Conservation (phyloP, 2,888 invertebrate species). For the Acleris cristana region DNA sequence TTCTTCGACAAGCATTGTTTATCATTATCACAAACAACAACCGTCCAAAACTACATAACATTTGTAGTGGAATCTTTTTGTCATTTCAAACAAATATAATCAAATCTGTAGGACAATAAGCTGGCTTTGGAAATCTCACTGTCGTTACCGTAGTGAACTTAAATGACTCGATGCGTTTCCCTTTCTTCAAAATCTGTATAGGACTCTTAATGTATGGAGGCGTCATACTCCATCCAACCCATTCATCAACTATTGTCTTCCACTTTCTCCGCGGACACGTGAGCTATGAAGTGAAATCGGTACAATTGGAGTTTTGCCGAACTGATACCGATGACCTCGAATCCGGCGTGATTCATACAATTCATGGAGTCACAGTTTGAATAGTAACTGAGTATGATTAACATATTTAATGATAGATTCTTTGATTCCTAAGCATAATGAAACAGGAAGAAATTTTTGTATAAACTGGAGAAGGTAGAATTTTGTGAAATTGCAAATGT, state of each 20-base stretch:
- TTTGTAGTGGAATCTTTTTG: no score
- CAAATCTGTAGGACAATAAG: no score
- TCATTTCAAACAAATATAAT: no score
- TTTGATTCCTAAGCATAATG: no score
- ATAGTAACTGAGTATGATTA: neutral
- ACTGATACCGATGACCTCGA: conserved; percentile 53
- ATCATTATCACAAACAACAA: no score
- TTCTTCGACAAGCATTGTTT: no score
- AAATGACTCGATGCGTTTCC: conserved; percentile 4
- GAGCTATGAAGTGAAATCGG: conserved; percentile 60
- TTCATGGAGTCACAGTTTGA: conserved; percentile 25
- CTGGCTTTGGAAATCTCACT: no score
- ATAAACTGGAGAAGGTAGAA: no score
- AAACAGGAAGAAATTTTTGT: no score
- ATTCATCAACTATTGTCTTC: conserved; percentile 42
- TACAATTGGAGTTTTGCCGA: conserved; percentile 59
- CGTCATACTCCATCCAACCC: conserved; percentile 25
- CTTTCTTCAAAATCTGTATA: conserved; percentile 22
- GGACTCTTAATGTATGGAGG: conserved; percentile 22
- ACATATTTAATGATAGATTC: neutral
- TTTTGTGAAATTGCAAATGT: no score
- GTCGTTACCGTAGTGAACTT: no score
- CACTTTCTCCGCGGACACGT: conserved; percentile 61
- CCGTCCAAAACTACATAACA: no score
- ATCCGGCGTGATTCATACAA: conserved; percentile 28